phyloP scores from a whole-genome alignment of 2,888 invertebrate species.

The Cantharis lateralis region DNA sequence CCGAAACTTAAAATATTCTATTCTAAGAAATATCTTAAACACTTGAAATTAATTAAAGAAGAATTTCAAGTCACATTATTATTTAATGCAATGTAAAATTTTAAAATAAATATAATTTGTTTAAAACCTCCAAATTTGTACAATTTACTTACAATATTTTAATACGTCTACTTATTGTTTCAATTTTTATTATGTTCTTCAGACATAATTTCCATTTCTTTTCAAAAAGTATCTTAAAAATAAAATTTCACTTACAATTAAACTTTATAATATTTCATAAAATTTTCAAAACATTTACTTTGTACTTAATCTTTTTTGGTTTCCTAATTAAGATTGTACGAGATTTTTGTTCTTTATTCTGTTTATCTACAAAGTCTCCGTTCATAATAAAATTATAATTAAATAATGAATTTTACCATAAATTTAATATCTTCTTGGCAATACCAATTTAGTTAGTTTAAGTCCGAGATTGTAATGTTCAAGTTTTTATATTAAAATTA shows the following conservation, averaged over 20 bases:
- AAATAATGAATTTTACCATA: neutral
- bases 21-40: neutral
- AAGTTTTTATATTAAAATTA: neutral
- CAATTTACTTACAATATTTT: no score
- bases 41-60: no score
- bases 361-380: neutral
- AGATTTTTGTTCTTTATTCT: neutral
- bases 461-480: neutral
- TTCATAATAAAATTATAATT: neutral
- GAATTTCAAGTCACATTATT: no score
- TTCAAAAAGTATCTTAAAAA: no score
- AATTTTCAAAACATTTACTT: neutral
- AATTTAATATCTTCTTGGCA: neutral
- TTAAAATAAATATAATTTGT: no score
- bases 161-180: no score
- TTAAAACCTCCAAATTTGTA: no score
- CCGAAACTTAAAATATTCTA: neutral
- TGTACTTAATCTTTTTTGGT: neutral
- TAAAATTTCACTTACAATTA: no score
- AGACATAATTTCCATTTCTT: no score
- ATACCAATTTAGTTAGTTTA: neutral
- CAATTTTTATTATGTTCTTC: no score
- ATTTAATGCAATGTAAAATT: no score
- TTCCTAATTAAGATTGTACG: neutral
- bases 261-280: no score